These are phyloP conservation scores for Cydia strobilella DNA, from an alignment of 1,140 invertebrate species.

Conservation along the genomic window DNA sequence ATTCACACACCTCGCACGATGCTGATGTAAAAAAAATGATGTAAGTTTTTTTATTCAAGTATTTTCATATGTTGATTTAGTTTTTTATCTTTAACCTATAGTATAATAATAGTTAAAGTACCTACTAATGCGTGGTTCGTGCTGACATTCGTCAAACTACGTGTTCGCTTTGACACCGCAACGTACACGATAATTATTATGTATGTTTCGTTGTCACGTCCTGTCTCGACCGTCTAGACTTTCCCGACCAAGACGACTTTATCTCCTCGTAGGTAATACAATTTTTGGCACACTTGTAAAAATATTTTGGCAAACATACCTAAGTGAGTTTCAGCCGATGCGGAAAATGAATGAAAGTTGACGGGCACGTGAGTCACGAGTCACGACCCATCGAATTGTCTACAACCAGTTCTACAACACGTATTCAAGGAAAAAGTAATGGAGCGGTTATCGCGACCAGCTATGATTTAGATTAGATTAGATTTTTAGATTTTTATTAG, in stretches of 20 bases:
- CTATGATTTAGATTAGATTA: too few species aligned
- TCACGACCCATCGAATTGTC: conserved; percentile 43
- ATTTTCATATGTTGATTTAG: too few species aligned
- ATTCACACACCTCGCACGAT: background rate
- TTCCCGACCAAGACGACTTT: conserved; percentile 53
- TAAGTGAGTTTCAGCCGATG: conserved; percentile 61
- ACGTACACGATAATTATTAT: conserved; percentile 22
- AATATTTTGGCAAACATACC: conserved; percentile 68
- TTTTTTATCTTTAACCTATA: background rate
- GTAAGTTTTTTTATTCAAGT: background rate
- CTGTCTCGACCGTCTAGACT: conserved; percentile 73
- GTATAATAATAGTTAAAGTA: background rate
- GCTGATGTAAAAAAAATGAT: background rate
- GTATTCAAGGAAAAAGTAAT: conserved; percentile 16
- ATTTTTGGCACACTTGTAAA: conserved; percentile 71
- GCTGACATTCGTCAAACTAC: conserved; percentile 4
- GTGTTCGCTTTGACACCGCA: background rate
- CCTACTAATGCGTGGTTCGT: background rate
- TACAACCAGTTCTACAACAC: too few species aligned
- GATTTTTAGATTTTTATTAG: too few species aligned
- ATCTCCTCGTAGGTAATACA: conserved; percentile 73
- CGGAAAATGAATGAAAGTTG: conserved; percentile 76
- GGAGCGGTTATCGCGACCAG: background rate
- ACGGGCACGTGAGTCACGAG: conserved; percentile 61
- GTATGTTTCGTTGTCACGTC: conserved; percentile 48